A percentile compares a stretch with the other conserved stretches of the same genome.
These are phyloP conservation scores for Henricia sp. DNA, from an alignment of 53 echinoderm and acorn worm genomes.

Conservation along the genomic window DNA sequence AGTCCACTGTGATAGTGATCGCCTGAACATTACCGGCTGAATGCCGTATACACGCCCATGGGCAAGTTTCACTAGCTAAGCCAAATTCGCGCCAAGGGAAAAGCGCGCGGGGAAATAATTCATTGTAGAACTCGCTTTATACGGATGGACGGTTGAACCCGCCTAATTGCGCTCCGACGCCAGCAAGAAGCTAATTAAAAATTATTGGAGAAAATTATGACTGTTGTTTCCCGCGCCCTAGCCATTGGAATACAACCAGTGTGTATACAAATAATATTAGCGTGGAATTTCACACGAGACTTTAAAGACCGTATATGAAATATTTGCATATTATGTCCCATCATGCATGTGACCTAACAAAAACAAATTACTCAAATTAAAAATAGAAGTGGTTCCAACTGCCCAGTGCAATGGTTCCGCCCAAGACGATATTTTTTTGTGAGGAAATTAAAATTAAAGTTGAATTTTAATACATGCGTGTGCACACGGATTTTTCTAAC, in stretches of 20 bases:
- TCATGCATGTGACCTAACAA: too few relatives aligned
- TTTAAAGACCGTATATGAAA: too few relatives aligned
- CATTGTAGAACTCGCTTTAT: constrained; percentile 22
- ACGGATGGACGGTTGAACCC: constrained; percentile 20
- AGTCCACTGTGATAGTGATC: too few relatives aligned
- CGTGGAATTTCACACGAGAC: too few relatives aligned
- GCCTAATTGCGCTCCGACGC: constrained; percentile 38
- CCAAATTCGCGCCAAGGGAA: background rate
- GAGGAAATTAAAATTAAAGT: too few relatives aligned
- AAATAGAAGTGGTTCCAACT: too few relatives aligned
- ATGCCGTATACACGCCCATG: background rate
- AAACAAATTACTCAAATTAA: too few relatives aligned
- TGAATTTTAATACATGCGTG: too few relatives aligned
- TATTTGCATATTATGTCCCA: too few relatives aligned
- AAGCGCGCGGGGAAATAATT: constrained; percentile 57
- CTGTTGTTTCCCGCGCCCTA: background rate
- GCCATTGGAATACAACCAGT: background rate
- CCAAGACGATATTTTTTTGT: too few relatives aligned
- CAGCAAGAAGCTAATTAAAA: constrained; percentile 46
- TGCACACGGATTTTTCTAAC: too few relatives aligned
- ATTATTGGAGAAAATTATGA: constrained; percentile 50
- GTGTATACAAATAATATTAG: background rate
- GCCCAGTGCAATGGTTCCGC: too few relatives aligned
- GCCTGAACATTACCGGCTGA: background rate
- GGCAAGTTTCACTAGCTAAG: constrained; percentile 20